Percentiles rank a stretch among this genome's conserved stretches.
These are phyloP conservation scores for Grapholita molesta DNA, from an alignment of 1,140 invertebrate genomes.

Conservation along the genomic window DNA sequence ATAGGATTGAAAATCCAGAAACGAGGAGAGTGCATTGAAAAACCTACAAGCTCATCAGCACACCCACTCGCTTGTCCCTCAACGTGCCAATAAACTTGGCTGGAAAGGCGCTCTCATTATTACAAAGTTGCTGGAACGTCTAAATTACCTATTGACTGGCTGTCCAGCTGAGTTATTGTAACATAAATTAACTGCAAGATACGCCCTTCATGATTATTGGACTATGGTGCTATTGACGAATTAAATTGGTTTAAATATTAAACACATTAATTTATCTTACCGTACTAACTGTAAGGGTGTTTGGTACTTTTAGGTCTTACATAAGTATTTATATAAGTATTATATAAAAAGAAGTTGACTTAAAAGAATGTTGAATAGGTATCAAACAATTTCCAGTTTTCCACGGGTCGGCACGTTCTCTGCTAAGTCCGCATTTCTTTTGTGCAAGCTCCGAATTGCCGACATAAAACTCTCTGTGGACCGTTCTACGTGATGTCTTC, in stretches of 20 bases:
- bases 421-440: conserved; percentile 68
- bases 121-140: conserved; percentile 70
- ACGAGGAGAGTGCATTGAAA: neutral
- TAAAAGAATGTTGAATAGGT: too few species aligned
- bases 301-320: too few species aligned
- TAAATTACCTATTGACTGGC: conserved; percentile 70
- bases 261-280: too few species aligned
- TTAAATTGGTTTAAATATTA: neutral
- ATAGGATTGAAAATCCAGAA: neutral
- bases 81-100: conserved; percentile 44
- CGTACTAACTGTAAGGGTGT: too few species aligned
- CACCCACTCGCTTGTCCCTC: conserved; percentile 33
- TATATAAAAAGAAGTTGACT: too few species aligned
- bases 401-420: conserved; percentile 38
- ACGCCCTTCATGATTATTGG: conserved; percentile 47
- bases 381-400: neutral
- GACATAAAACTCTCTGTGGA: conserved; percentile 68
- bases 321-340: too few species aligned
- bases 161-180: conserved; percentile 67
- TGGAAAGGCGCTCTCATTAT: conserved; percentile 57
- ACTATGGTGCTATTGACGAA: conserved; percentile 17
- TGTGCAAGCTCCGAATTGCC: conserved; percentile 69
- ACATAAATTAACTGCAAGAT: conserved; percentile 62
- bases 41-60: conserved; percentile 14
- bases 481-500: conserved; percentile 68